Conservation (phyloP, 2,113 vertebrate genomes). For the Delphinapterus leucas region DNA sequence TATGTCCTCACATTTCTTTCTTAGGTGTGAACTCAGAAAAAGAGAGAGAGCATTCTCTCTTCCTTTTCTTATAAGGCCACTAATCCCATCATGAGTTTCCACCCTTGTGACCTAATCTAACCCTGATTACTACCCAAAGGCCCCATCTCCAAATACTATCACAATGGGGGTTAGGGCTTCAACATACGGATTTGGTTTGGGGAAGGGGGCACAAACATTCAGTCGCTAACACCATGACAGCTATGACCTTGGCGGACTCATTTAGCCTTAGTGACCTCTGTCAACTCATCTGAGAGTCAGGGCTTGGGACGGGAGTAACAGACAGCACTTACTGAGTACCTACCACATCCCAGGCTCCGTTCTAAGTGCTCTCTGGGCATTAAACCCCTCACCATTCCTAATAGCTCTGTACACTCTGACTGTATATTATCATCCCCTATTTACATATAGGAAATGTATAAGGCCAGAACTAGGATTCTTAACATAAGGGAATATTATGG, state of each 20-base stretch:
- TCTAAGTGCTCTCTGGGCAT: background rate
- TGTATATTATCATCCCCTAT: background rate
- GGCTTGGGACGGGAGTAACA: background rate
- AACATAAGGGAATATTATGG: background rate
- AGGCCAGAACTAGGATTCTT: background rate
- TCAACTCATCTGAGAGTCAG: background rate
- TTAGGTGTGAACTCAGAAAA: background rate
- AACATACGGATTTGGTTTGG: background rate
- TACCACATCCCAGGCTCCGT: background rate
- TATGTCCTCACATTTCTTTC: background rate
- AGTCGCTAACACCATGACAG: background rate
- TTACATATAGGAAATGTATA: background rate
- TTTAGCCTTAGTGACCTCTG: background rate
- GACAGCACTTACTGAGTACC: rapidly evolving
- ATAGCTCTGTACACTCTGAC: background rate
- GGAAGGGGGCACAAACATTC: background rate
- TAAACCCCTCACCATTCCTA: background rate
- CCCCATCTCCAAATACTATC: background rate
- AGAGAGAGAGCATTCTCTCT: too few species aligned
- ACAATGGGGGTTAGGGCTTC: background rate
- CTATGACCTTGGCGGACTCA: background rate
- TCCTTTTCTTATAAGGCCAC: background rate
- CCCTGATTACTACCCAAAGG: background rate
- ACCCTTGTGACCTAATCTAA: background rate
- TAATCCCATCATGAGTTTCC: background rate